Conservation (phyloP, 2,888 invertebrate species). For the Eurois occulta region DNA sequence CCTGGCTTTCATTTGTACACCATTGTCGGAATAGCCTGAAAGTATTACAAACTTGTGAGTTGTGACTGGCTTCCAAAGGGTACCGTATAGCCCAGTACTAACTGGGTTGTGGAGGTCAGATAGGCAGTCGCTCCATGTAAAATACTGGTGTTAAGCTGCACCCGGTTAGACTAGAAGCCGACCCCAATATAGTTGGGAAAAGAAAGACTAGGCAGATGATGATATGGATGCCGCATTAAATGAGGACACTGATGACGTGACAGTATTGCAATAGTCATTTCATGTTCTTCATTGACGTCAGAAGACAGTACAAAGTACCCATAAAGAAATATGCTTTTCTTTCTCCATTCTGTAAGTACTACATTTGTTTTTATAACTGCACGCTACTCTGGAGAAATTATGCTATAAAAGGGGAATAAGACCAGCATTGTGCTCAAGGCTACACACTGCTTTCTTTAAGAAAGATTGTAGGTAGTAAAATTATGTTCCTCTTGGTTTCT, state of each 20-base stretch:
- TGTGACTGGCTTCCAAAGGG: no score
- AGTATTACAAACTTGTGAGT: no score
- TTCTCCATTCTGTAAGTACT: conserved; percentile 42
- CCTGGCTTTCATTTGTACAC: no score
- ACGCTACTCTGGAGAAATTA: conserved; percentile 37
- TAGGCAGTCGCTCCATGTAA: neutral
- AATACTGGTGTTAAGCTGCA: neutral
- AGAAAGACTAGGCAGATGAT: neutral
- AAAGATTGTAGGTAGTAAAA: conserved; percentile 1
- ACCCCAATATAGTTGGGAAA: neutral
- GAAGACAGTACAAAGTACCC: neutral
- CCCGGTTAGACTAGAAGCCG: neutral
- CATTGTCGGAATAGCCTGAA: no score
- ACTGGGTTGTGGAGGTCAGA: no score
- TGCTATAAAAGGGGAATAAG: conserved; percentile 37
- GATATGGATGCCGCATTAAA: neutral
- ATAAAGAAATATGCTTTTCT: conserved; percentile 31
- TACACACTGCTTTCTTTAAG: neutral
- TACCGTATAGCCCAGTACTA: no score
- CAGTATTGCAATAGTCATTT: neutral
- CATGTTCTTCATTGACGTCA: conserved; percentile 20
- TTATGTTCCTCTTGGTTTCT: neutral
- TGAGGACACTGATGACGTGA: neutral
- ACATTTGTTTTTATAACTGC: conserved; percentile 44
- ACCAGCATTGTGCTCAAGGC: conserved; percentile 4